These are phyloP conservation scores for Perca fluviatilis DNA, from an alignment of 2,113 vertebrate species.

Conservation along the genomic window DNA sequence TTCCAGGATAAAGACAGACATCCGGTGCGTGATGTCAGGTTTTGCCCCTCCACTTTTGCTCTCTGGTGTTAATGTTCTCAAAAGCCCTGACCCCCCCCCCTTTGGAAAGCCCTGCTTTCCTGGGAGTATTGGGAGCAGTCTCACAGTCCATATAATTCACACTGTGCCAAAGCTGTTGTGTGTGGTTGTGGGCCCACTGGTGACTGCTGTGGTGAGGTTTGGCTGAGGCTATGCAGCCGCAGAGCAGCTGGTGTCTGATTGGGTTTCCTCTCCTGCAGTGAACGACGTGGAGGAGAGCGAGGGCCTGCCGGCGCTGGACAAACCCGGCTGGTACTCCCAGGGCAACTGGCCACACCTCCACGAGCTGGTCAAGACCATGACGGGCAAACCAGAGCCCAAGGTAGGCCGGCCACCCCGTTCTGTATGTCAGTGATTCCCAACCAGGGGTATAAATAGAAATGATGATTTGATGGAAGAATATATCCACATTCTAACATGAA, in stretches of 20 bases:
- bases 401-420: conserved; percentile 76
- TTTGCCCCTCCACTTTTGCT: too few relatives aligned
- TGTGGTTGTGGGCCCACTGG: conserved; percentile 22
- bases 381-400: conserved; percentile 92
- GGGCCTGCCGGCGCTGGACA: conserved; percentile 88
- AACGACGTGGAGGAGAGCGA: conserved; percentile 91
- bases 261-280: conserved; percentile 79
- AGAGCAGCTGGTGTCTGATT: not conserved
- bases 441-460: too few relatives aligned
- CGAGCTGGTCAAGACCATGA: conserved; percentile 93
- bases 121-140: not conserved
- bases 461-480: too few relatives aligned
- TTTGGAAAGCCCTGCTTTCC: not conserved
- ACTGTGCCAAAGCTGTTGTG: not conserved
- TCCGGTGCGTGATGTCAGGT: too few relatives aligned
- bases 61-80: too few relatives aligned
- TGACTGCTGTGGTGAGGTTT: conserved; percentile 27
- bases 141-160: not conserved
- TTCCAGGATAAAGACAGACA: too few relatives aligned
- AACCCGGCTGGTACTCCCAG: conserved; percentile 97
- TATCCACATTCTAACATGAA: too few relatives aligned
- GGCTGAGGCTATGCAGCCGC: too few relatives aligned
- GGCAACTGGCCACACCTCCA: conserved; percentile 93
- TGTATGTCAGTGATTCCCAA: too few relatives aligned
- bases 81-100: not conserved